A percentile compares a stretch with the other conserved stretches of the same genome.
Conservation (phyloP, 1,140 invertebrate genomes). For the Battus philenor region DNA sequence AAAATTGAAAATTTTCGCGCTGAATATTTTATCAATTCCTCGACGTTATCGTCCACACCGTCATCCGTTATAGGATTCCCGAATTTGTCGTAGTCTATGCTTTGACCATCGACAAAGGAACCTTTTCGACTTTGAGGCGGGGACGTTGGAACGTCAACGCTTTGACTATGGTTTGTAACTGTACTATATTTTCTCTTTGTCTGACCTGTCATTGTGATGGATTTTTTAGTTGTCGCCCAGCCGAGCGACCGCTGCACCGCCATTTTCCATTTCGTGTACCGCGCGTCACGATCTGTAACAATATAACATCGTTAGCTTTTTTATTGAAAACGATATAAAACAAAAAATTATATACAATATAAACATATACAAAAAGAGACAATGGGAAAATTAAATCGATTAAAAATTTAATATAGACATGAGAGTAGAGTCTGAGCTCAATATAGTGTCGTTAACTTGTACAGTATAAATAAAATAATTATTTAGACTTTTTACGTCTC, state of each 20-base stretch:
- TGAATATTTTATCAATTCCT: conserved; percentile 52
- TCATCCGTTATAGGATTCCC: conserved; percentile 32
- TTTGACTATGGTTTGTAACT: conserved; percentile 24
- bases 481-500: too few species aligned
- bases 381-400: too few species aligned
- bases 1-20: conserved; percentile 57
- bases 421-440: too few species aligned
- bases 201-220: conserved; percentile 84
- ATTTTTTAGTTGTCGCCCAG: conserved; percentile 87
- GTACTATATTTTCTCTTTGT: conserved; percentile 56
- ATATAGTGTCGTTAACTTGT: too few species aligned
- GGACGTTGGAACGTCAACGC: conserved; percentile 29
- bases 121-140: conserved; percentile 36
- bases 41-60: conserved; percentile 33
- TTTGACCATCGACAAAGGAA: conserved; percentile 28
- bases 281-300: conserved; percentile 84
- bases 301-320: conserved; percentile 12
- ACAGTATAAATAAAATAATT: too few species aligned
- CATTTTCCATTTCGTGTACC: conserved; percentile 94
- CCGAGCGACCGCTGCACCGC: conserved; percentile 92
- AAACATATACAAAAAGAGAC: too few species aligned
- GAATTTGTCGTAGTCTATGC: conserved; percentile 24
- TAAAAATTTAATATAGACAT: too few species aligned
- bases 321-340: conserved; percentile 2
- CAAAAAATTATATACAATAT: too few species aligned